Conservation (phyloP, 2,797 vertebrate genomes). For the Pseudopleuronectes americanus region DNA sequence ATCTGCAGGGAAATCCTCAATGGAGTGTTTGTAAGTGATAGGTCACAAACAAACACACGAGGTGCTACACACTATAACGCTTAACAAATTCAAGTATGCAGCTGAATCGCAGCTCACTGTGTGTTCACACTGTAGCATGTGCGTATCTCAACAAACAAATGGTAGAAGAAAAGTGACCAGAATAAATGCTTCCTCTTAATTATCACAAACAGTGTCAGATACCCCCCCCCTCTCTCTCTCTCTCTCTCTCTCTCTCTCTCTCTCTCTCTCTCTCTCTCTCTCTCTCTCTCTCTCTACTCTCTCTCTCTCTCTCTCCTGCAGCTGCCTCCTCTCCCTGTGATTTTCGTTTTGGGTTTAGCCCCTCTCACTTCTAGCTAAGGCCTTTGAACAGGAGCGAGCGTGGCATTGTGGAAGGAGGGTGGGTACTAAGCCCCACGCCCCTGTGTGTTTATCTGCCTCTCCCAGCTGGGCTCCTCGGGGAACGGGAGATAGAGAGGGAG, state of each 20-base stretch:
- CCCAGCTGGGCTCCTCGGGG: constrained; percentile 82
- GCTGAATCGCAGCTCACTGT: constrained; percentile 10
- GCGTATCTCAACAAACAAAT: constrained; percentile 39
- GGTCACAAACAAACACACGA: constrained; percentile 25
- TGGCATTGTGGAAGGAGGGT: constrained; percentile 74
- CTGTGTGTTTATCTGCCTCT: constrained; percentile 84
- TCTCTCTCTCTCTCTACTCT: constrained; percentile 21
- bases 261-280: constrained; percentile 1
- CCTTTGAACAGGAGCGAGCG: constrained; percentile 75
- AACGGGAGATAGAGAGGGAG: constrained; percentile 58
- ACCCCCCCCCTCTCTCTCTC: constrained; percentile 34
- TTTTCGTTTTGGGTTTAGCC: constrained; percentile 67
- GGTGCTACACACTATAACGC: background rate
- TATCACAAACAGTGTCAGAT: constrained; percentile 53
- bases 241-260: constrained; percentile 21
- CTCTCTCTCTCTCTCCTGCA: constrained; percentile 41
- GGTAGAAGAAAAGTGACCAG: constrained; percentile 35
- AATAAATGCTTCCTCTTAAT: constrained; percentile 57
- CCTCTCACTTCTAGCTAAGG: constrained; percentile 67
- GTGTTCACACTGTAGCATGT: too few species aligned
- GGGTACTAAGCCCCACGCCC: constrained; percentile 70
- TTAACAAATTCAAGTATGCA: constrained; percentile 9
- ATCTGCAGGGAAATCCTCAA: constrained; percentile 35
- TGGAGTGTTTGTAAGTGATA: constrained; percentile 7
- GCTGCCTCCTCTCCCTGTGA: constrained; percentile 64